Percentiles rank a stretch among this genome's conserved stretches.
Evolutionary conservation across 2,113 vertebrate species (phyloP).

Genomic region (Anhinga anhinga): DNA sequence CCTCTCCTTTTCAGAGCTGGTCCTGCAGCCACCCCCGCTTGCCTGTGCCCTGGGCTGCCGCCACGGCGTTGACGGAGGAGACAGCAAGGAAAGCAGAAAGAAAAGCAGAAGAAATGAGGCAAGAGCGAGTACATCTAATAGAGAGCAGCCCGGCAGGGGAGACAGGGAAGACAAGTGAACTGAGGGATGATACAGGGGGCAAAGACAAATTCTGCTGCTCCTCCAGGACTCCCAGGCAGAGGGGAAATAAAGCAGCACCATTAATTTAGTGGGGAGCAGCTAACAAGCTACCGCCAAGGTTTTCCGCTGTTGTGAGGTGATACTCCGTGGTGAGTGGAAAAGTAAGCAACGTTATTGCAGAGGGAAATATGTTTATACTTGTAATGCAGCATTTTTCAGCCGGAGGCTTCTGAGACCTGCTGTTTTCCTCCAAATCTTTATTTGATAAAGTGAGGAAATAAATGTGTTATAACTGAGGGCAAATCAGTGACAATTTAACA

Average conservation of each 20-base stretch:
- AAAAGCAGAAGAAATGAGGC: background rate
- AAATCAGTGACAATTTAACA: background rate
- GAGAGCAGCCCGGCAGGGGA: accelerated
- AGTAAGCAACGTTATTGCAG: background rate
- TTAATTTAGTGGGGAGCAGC: background rate
- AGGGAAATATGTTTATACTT: background rate
- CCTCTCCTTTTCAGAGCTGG: background rate
- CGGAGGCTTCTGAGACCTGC: background rate
- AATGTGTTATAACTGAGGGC: background rate
- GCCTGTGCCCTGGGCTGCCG: accelerated
- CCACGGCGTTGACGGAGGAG: background rate
- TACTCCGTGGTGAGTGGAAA: background rate
- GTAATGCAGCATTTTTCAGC: background rate
- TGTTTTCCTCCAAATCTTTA: background rate
- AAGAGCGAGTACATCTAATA: background rate
- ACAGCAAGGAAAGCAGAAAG: accelerated
- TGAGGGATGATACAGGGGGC: too few species aligned
- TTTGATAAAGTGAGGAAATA: background rate
- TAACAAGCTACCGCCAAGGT: background rate
- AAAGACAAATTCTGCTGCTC: background rate
- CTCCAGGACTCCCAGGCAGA: background rate
- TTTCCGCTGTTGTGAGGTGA: accelerated
- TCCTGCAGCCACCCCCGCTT: background rate
- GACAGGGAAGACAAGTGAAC: background rate
- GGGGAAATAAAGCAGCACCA: background rate